A percentile compares a stretch with the other conserved stretches of the same genome.
Conservation (phyloP, 2,797 vertebrate genomes). For the Schizopygopsis malacanthus region DNA sequence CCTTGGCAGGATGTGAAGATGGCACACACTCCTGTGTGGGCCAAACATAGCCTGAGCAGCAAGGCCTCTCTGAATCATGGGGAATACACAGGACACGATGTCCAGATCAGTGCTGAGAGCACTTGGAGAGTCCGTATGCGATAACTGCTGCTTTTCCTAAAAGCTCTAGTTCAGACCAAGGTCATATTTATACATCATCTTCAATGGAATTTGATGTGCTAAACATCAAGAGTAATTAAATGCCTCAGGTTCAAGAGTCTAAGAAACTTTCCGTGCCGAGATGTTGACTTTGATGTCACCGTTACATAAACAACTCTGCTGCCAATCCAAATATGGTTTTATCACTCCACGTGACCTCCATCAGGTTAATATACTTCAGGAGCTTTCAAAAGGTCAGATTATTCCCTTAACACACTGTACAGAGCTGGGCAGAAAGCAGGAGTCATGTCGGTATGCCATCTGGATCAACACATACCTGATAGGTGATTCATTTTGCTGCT, state of each 20-base stretch:
- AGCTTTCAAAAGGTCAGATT: slow-evolving; percentile 48
- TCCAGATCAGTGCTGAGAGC: slow-evolving; percentile 49
- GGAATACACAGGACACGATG: slow-evolving; percentile 57
- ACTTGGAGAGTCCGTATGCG: slow-evolving; percentile 42
- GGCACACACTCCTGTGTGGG: slow-evolving; percentile 60
- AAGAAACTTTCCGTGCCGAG: neutral
- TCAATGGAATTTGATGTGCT: slow-evolving; percentile 10
- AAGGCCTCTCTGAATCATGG: slow-evolving; percentile 56
- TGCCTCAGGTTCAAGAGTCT: slow-evolving; percentile 7
- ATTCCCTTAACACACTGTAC: slow-evolving; percentile 41
- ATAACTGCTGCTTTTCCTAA: slow-evolving; percentile 49
- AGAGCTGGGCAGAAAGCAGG: slow-evolving; percentile 48
- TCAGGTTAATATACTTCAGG: slow-evolving; percentile 56
- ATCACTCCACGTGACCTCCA: slow-evolving; percentile 42
- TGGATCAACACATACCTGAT: slow-evolving; percentile 52
- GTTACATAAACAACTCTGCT: slow-evolving; percentile 16
- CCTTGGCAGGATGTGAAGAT: slow-evolving; percentile 69
- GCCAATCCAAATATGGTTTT: neutral
- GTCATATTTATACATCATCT: slow-evolving; percentile 37
- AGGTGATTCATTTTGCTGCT: slow-evolving; percentile 59
- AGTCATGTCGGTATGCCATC: slow-evolving; percentile 62
- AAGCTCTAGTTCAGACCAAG: slow-evolving; percentile 44
- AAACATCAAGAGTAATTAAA: slow-evolving; percentile 19
- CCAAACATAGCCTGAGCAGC: slow-evolving; percentile 65
- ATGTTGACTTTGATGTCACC: slow-evolving; percentile 16